Conservation (phyloP, 2,888 invertebrate species). For the Drosophila melanosoma region DNA sequence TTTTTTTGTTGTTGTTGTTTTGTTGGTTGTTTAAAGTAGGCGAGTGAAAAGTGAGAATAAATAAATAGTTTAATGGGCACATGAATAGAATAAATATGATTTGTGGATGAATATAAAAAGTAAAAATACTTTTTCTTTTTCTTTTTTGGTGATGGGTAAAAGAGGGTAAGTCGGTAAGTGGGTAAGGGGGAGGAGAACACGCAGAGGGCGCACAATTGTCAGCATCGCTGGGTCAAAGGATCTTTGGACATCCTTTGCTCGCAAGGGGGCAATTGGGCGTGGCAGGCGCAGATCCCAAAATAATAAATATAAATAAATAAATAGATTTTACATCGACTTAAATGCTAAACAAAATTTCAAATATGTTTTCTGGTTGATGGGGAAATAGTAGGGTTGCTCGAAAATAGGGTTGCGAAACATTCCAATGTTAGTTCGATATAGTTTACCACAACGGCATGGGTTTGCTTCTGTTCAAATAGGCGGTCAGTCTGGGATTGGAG, state of each 20-base stretch:
- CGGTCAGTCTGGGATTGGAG: conserved; percentile 73
- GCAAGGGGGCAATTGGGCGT: conserved; percentile 84
- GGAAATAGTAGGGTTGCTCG: conserved; percentile 33
- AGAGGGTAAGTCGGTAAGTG: background rate
- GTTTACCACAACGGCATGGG: conserved; percentile 83
- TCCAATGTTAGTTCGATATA: conserved; percentile 4
- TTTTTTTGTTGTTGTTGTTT: conserved; percentile 14
- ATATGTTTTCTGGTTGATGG: conserved; percentile 34
- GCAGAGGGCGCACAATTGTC: conserved; percentile 79
- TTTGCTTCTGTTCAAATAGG: conserved; percentile 76
- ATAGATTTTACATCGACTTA: conserved; percentile 78
- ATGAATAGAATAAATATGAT: conserved; percentile 72
- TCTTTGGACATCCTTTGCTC: conserved; percentile 80
- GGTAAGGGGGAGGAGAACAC: conserved; percentile 22
- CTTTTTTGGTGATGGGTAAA: background rate
- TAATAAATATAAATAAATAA: conserved; percentile 76
- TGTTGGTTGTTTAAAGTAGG: conserved; percentile 2
- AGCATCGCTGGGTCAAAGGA: conserved; percentile 84
- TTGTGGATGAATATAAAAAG: conserved; percentile 24
- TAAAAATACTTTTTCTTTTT: background rate
- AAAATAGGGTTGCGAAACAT: conserved; percentile 35
- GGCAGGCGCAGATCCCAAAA: conserved; percentile 59
- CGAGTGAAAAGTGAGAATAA: conserved; percentile 48
- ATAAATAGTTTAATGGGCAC: conserved; percentile 68
- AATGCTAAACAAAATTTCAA: conserved; percentile 66